Evolutionary conservation across 2,888 invertebrate genomes (phyloP), one percentile per base, ranked within the genome.

Genomic region (Alsophila aescularia): DNA sequence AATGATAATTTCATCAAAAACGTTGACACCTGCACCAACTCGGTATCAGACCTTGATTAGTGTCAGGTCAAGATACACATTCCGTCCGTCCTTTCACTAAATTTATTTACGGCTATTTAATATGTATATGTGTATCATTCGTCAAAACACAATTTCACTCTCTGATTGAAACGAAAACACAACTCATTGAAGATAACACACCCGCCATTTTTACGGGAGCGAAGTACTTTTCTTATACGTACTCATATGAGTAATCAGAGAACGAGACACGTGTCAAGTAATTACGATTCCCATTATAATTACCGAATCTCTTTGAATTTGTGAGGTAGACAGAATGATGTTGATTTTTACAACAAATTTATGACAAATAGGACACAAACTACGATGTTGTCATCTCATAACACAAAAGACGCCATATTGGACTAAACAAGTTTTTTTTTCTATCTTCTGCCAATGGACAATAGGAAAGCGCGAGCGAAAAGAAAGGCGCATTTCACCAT

Each of bases 371-470:
- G 79, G 77, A 80, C 87, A 87, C 88, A 87, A 90, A 90, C 83
- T 91, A 85, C 88, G 89, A 91, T 92, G 92, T 91, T 92, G 92
- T 92, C 92, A 92, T 90, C 89, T 89, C 87, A 88, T 84, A 90
- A 90, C 88, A 90, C 86, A 79, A 87, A 79, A 81, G 84, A 83
- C 92, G 92, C 92, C 92, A 92, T 92, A 86, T 91, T 91, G 90
- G 44, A 18, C 50, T 52, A 85, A 85, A 79, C 79, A 79, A 75
- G 73, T 68, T 49, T 41, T 72, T 58, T 70, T 58, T 55, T 56
- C 42, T 41, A n/a, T n/a, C n/a, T n/a, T n/a, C n/a, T n/a, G n/a
- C n/a, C n/a, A n/a, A 61, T 52, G 59, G 51, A 62, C 62, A 69
- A 69, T 66, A 45, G 60, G 56, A 67, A 63, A n/a, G n/a, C n/a